These are phyloP conservation scores for Nipponia nippon DNA, from an alignment of 2,113 vertebrate species.

Conservation along the genomic window DNA sequence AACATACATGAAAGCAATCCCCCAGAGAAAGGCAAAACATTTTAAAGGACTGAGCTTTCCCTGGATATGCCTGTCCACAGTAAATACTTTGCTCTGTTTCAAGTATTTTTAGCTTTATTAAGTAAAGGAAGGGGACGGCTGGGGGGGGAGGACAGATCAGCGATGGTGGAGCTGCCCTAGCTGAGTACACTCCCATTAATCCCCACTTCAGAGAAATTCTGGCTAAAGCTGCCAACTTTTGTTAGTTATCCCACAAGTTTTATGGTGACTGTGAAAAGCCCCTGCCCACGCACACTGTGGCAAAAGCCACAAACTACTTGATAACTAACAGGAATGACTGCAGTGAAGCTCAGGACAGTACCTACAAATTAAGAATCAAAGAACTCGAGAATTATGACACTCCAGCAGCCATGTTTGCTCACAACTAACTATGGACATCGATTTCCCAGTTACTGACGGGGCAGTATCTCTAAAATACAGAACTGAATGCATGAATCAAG, in stretches of 20 bases:
- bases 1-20: not conserved
- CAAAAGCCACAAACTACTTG: not conserved
- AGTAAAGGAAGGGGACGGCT: not conserved
- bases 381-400: not conserved
- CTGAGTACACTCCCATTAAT: not conserved
- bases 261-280: accelerated
- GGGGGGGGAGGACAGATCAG: accelerated
- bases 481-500: not conserved
- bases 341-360: not conserved
- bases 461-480: not conserved
- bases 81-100: not conserved
- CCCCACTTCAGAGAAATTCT: not conserved
- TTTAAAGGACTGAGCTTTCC: not conserved
- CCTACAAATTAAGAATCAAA: not conserved
- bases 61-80: not conserved
- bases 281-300: accelerated
- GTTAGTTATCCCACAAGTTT: not conserved
- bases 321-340: not conserved
- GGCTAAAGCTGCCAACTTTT: not conserved
- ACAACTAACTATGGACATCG: accelerated
- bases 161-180: not conserved
- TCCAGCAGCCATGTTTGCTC: not conserved
- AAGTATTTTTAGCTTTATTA: not conserved
- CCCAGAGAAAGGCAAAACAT: not conserved
- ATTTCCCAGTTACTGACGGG: not conserved